Evolutionary conservation across 1,140 invertebrate species (phyloP).

Genomic region (Bombus sibiricus): DNA sequence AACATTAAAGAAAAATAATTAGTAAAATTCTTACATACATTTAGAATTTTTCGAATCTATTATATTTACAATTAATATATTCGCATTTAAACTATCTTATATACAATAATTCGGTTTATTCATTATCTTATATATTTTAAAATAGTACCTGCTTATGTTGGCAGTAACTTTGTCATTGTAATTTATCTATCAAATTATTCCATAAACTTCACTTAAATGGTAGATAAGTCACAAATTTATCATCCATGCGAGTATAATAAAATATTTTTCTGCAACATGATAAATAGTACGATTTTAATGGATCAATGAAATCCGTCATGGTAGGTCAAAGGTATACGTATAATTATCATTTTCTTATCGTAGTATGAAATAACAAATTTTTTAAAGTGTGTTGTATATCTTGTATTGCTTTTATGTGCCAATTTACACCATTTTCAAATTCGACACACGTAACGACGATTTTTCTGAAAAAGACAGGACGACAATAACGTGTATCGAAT

Average conservation of each 20-base stretch:
- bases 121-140: neutral
- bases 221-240: conserved; percentile 17
- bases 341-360: conserved; percentile 21
- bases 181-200: conserved; percentile 22
- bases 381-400: neutral
- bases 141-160: neutral
- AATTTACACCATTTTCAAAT: conserved; percentile 5
- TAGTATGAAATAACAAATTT: neutral
- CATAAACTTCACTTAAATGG: neutral
- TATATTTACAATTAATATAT: neutral
- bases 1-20: neutral
- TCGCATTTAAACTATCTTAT: neutral
- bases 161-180: neutral
- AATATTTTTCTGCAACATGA: neutral
- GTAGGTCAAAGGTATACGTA: conserved; percentile 25
- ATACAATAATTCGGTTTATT: neutral
- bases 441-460: neutral
- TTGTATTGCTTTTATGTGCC: neutral
- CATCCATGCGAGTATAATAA: neutral
- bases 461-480: neutral
- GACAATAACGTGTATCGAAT: too few relatives aligned
- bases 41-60: neutral
- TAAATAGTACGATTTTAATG: conserved; percentile 14
- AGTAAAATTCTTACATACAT: neutral
- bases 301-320: conserved; percentile 29